Percentiles rank a stretch among this genome's conserved stretches.
phyloP scores from a whole-genome alignment of 2,888 invertebrate species.

The Xestia rhomboidea region DNA sequence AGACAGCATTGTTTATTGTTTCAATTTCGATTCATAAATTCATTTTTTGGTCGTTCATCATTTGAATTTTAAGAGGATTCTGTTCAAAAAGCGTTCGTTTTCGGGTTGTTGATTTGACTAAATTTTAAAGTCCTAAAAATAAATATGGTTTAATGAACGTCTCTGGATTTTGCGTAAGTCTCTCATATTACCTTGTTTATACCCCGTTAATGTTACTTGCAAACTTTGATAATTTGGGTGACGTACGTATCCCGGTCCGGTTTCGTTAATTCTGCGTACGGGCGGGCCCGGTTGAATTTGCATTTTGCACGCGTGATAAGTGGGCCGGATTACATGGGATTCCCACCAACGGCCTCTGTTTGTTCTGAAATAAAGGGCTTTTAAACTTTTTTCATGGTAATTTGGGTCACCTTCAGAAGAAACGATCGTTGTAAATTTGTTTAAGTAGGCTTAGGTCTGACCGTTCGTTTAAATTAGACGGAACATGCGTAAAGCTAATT shows the following conservation, averaged over 20 bases:
- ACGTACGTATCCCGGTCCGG: conserved; percentile 79
- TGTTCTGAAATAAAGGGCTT: conserved; percentile 90
- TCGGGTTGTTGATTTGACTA: conserved; percentile 47
- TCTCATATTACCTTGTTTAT: conserved; percentile 82
- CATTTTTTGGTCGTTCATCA: conserved; percentile 61
- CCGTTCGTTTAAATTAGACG: conserved; percentile 84
- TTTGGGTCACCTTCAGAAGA: conserved; percentile 90
- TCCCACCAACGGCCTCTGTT: conserved; percentile 89
- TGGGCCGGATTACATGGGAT: conserved; percentile 89
- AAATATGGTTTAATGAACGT: conserved; percentile 55
- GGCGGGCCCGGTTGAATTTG: conserved; percentile 85
- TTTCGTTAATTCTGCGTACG: conserved; percentile 88
- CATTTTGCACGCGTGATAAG: conserved; percentile 91
- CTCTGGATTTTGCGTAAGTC: conserved; percentile 64
- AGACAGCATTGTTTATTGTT: conserved; percentile 66
- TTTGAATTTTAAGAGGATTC: conserved; percentile 64
- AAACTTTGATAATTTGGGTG: conserved; percentile 88
- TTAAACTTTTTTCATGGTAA: conserved; percentile 90
- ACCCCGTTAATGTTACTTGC: conserved; percentile 81
- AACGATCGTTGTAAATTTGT: conserved; percentile 88
- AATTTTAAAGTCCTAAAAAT: conserved; percentile 50
- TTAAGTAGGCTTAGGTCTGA: conserved; percentile 87
- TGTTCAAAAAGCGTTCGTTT: conserved; percentile 37
- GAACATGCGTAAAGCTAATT: conserved; percentile 75
- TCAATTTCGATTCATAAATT: conserved; percentile 65